Conservation (phyloP, 2,113 vertebrate genomes). For the Hipposideros armiger region DNA sequence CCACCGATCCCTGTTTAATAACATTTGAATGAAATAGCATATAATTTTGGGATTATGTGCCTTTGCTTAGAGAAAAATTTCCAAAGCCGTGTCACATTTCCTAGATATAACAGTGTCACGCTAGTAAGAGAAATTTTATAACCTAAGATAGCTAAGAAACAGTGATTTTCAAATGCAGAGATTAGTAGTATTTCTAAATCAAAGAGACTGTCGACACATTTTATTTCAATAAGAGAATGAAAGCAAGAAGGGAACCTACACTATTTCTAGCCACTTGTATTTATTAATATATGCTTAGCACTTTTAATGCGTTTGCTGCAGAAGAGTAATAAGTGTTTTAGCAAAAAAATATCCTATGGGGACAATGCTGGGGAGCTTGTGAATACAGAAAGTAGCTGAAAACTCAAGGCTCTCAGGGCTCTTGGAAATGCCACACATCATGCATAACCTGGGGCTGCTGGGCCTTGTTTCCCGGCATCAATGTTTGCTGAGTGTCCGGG, state of each 20-base stretch:
- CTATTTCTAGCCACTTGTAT: slow-evolving; percentile 70
- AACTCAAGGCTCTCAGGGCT: slow-evolving; percentile 49
- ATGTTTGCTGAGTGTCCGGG: slow-evolving; percentile 35
- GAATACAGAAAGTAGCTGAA: not conserved
- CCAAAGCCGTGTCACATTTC: slow-evolving; percentile 52
- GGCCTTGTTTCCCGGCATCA: slow-evolving; percentile 30
- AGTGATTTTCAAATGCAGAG: slow-evolving; percentile 55
- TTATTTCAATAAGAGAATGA: slow-evolving; percentile 62
- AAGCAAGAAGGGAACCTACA: slow-evolving; percentile 54
- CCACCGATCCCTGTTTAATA: slow-evolving; percentile 55
- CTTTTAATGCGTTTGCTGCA: slow-evolving; percentile 58
- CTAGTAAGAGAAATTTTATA: not conserved
- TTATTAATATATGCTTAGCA: slow-evolving; percentile 66
- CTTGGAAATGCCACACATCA: slow-evolving; percentile 73
- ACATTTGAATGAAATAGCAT: slow-evolving; percentile 61
- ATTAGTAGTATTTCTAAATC: slow-evolving; percentile 66
- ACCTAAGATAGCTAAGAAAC: slow-evolving; percentile 30
- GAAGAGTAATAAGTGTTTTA: slow-evolving; percentile 47
- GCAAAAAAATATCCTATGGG: slow-evolving; percentile 31
- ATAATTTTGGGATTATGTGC: slow-evolving; percentile 64
- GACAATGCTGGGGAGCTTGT: slow-evolving; percentile 38
- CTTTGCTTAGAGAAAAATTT: slow-evolving; percentile 61
- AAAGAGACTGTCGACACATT: slow-evolving; percentile 51
- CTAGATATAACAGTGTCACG: slow-evolving; percentile 41
- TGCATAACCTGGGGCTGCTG: slow-evolving; percentile 49